Base-by-base conservation (phyloP, 2,113 vertebrate species). In the Psilopogon haemacephalus region DNA sequence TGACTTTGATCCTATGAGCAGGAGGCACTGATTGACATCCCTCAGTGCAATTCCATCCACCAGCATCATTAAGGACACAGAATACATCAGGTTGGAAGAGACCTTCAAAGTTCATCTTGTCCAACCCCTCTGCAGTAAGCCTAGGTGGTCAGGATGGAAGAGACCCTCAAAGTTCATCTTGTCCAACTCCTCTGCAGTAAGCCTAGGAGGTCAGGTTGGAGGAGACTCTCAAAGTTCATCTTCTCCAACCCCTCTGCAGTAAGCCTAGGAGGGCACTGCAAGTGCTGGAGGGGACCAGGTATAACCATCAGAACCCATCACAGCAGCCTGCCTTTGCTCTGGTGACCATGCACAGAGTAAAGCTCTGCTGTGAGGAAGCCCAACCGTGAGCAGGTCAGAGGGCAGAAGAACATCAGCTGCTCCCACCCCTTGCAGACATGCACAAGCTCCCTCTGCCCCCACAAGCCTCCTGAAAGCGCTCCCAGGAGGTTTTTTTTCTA, bases 281-380 rank as follows among this genome's bases (percentile, higher is more conserved):
- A n/a, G n/a, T 16, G 42, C 23, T 5, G 28, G 32, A 35, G 15
- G 9, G 6, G 1, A 4, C 33, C 7, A 38, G 38, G 23, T 33
- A 26, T 0, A 48, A 37, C n/a, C 73, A 18, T 6, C 18, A 6
- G 30, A 3, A 28, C 2, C 11, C 5, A 35, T 8, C 0, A 8
- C 59, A 7, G 6, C 54, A 15, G 11, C 87, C 76, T 75, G 23
- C 0, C 50, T n/a, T 46, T 3, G 35, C 73, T 37, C n/a, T 16
- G 76, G 24, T 59, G 21, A 40, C 56, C 3, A 18, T 5, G 0
- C 44, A 8, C 44, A 8, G 15, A 23, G 50, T 26, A 27, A 35
- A 91, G 77, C 65, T 48, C 37, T 2, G 1, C 6, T 4, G 21
- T 16, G 20, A 44, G 12, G 32, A 69, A 50, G 11, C 27, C 30